Percentiles rank a stretch among this genome's conserved stretches.
Conservation (phyloP, 2,888 invertebrate genomes). For the Listrodromus nycthemerus region DNA sequence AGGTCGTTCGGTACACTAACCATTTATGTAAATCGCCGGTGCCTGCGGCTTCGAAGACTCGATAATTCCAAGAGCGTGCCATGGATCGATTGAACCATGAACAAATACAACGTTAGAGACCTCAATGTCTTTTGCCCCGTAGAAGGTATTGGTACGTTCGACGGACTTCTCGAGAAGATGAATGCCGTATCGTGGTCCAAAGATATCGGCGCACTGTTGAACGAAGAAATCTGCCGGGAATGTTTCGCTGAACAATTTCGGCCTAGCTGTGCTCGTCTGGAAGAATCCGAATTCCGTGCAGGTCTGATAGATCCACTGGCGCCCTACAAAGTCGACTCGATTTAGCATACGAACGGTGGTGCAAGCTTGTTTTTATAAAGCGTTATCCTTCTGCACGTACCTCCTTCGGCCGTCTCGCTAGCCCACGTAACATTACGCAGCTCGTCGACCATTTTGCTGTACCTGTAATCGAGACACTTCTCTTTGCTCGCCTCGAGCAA, state of each 20-base stretch:
- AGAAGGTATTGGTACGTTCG: conserved; percentile 90
- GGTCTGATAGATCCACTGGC: conserved; percentile 97
- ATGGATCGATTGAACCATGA: conserved; percentile 95
- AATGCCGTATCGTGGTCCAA: conserved; percentile 89
- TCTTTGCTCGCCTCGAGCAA: conserved; percentile 88
- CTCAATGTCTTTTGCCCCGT: conserved; percentile 90
- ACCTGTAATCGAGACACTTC: conserved; percentile 93
- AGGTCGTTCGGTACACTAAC: conserved; percentile 83
- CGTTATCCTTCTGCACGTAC: conserved; percentile 80
- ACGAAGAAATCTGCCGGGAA: conserved; percentile 92
- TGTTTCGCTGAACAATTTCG: conserved; percentile 90
- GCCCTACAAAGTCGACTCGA: conserved; percentile 84
- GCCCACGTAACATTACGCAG: conserved; percentile 90
- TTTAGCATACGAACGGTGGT: neutral
- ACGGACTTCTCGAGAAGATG: conserved; percentile 88
- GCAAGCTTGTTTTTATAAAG: neutral
- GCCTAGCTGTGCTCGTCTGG: conserved; percentile 92
- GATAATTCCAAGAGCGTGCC: conserved; percentile 93
- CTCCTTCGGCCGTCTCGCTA: conserved; percentile 87
- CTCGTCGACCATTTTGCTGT: conserved; percentile 90
- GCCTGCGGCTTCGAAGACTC: conserved; percentile 86
- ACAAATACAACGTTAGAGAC: conserved; percentile 92
- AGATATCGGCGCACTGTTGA: conserved; percentile 93
- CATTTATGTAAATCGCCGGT: conserved; percentile 91
- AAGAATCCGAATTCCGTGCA: conserved; percentile 98